Evolutionary conservation across 2,888 invertebrate species (phyloP).

Genomic region (Cerceris ruficornis): DNA sequence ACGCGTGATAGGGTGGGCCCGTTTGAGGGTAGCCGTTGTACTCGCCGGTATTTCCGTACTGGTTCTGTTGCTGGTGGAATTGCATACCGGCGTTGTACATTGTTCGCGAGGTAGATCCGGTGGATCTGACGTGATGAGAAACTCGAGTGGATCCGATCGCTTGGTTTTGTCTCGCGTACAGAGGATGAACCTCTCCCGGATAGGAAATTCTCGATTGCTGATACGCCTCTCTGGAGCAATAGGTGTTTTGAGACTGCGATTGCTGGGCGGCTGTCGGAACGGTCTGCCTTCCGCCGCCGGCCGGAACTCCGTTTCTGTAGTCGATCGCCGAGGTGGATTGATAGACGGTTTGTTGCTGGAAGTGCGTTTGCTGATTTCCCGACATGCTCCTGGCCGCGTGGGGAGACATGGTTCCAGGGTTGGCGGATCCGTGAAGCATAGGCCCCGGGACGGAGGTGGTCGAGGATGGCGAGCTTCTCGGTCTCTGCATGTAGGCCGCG

Average conservation of each 20-base stretch:
- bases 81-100: conserved; percentile 81
- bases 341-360: conserved; percentile 76
- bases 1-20: conserved; percentile 82
- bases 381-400: conserved; percentile 71
- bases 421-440: conserved; percentile 83
- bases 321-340: conserved; percentile 72
- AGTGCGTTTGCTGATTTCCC: conserved; percentile 72
- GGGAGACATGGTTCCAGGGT: conserved; percentile 72
- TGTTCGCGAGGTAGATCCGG: conserved; percentile 66
- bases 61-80: conserved; percentile 83
- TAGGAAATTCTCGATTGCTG: conserved; percentile 75
- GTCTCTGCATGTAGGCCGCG: conserved; percentile 84
- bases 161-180: conserved; percentile 75
- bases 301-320: conserved; percentile 75
- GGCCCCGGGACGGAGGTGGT: conserved; percentile 82
- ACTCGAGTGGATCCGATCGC: conserved; percentile 58
- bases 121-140: conserved; percentile 73
- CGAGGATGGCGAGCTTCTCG: conserved; percentile 88
- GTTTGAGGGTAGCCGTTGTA: conserved; percentile 83
- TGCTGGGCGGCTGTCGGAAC: conserved; percentile 70
- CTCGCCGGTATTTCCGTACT: conserved; percentile 78
- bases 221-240: conserved; percentile 76
- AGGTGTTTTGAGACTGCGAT: conserved; percentile 70
- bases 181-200: conserved; percentile 74
- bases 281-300: conserved; percentile 65